Evolutionary conservation across 1,140 invertebrate species (phyloP), one percentile per base, ranked within the genome.

Genomic region (Diuraphis noxia): DNA sequence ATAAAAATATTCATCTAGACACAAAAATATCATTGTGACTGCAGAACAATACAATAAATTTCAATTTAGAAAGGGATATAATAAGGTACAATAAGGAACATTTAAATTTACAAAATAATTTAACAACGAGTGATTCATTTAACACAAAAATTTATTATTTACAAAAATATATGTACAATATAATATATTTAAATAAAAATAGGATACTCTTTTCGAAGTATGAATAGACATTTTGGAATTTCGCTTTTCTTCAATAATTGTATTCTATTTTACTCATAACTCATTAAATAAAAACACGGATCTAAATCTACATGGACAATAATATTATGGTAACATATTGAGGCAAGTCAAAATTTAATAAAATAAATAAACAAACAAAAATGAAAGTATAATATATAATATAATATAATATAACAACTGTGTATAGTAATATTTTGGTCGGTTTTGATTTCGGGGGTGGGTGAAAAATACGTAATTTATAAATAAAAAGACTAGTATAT

Each of bases 321-420:
- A 49, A 82, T 82, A 90, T 82, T 91, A 91, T 91, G 89, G 89
- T 91, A 91, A 91, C 89, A 91, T 82, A 91, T 91, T 36, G 77
- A 91, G 89, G 77, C 89, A 82, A 91, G 77, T 90, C 88, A 81
- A 81, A 82, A 82, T 91, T 91, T 52, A 90, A 82, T 91, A 91
- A 82, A 91, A 91, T 91, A 82, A 91, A 91, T 52, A 91, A 91
- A 91, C 88, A 91, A 91, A 91, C 41, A 91, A 81, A 63, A 91
- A 91, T 81, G 41, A 43, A 91, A 82, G 77, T 82, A 81, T 86
- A 86, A 36, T 52, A 84, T 84, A 49, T 36, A 49, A 86, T 52
- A 40, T 56, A 87, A 38, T 56, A 87, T 81, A 79, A 52, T 90
- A 81, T 49, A 91, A 79, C 89, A 91, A 91, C 89, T 91, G 89